Evolutionary conservation across 2,797 vertebrate genomes (phyloP), one percentile per base, ranked within the genome.

Genomic region (Argentina silus): DNA sequence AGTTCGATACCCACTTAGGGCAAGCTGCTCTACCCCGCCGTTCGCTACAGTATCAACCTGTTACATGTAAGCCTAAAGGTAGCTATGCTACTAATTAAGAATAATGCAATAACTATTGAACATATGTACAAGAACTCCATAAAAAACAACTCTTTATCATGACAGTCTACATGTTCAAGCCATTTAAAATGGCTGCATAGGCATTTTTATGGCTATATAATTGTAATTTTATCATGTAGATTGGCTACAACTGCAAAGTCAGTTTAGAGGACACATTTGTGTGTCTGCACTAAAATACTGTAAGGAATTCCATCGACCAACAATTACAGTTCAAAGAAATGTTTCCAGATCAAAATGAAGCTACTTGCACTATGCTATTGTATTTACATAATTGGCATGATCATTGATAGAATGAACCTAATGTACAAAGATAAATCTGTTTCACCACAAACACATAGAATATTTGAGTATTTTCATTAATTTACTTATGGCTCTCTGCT

Each of bases 141-240:
- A 36, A 36, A 36, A 36, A 36, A 36, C 2, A 15, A 2, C 6
- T 14, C 10, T 27, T 23, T 15, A 15, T 15, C 14, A 36, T 42
- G 6, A 42, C 23, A 61, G 1, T 19, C 75, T 66, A 67, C 45
- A 73, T 70, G 71, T 77, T 80, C 71, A 12, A 67, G 67, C 61
- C 77, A 82, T 85, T 85, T 82, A 77, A 89, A 87, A 85, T 81
- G 79, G 83, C 82, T 78, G 83, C 71, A 12, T 72, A 14, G 61
- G 77, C 75, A 6, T 64, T 75, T 80, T 10, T n/a, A 55, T 7
- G 53, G n/a, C 6, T 19, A 17, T 6, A 19, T 19, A 6, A 17
- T 7, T 60, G 12, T 60, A 60, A 11, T n/a, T 19, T 6, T 5
- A 5, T n/a, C 53, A 55, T 74, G 19, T 36, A 36, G 27, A 36